Base-by-base conservation (phyloP, 2,888 invertebrate species). In the Caenorhabditis auriculariae region DNA sequence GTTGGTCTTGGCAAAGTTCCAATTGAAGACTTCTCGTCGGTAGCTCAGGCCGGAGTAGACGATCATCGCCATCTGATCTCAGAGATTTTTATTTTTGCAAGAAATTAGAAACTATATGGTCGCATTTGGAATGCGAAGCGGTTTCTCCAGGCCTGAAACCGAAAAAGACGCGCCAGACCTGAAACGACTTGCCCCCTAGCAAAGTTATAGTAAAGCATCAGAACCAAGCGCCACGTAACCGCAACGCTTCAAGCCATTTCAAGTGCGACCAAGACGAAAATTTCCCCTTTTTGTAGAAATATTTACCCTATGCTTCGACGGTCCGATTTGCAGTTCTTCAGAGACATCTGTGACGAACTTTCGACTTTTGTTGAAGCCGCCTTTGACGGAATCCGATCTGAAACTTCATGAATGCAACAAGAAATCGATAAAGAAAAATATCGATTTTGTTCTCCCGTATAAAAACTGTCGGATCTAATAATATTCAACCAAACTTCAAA, bases 311-410 rank as follows among this genome's bases (percentile, higher is more conserved):
- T 79, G 79, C 38, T 74, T 72, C 37, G 71, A 57, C 12, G 77
- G 79, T 21, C 75, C 74, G 44, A 79, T 77, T 57, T 78, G 75
- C 15, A 79, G 65, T 43, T 79, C 79, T 48, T 79, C 70, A 4
- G 78, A 75, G 27, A 78, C 76, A 54, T 77, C 74, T 6, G 77
- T 63, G 17, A 79, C 79, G 42, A 79, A 79, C 44, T 76, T 72
- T 32, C 78, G 66, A 60, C 69, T 69, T 37, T 71, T 64, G 61
- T 79, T 77, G 67, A 79, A 79, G 35, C 77, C 77, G 21, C 77
- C 77, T 38, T 70, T 70, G 47, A 70, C 70, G 0, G 70, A 70
- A 26, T 70, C 70, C 3, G 66, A 68, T 49, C 69, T 58, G 48
- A 41, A 62, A 51, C n/a, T 26, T 9, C 9, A 23, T n/a, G n/a